Conservation (phyloP, 2,797 vertebrate species). For the Cirrhinus molitorella region DNA sequence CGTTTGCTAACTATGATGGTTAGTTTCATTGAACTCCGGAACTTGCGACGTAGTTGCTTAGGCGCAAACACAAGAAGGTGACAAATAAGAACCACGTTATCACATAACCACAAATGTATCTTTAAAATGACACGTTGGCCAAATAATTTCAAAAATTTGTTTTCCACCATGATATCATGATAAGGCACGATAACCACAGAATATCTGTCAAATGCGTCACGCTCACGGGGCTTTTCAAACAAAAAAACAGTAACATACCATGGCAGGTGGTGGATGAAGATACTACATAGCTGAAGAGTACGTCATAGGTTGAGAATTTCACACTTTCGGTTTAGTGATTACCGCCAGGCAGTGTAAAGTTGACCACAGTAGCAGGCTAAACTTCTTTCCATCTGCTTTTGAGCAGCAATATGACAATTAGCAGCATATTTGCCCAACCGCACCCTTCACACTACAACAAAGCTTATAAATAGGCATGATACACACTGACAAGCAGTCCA, state of each 20-base stretch:
- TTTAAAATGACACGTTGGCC: neutral
- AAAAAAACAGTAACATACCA: conserved; percentile 42
- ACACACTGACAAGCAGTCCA: neutral
- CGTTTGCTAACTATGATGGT: too few relatives aligned
- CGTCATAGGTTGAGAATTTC: conserved; percentile 66
- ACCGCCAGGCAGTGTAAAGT: conserved; percentile 49
- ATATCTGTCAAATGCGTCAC: conserved; percentile 52
- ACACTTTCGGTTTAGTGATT: conserved; percentile 46
- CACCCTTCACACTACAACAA: neutral
- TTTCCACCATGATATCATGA: neutral
- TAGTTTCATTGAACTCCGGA: too few relatives aligned
- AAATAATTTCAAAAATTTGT: conserved; percentile 30
- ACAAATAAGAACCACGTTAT: neutral
- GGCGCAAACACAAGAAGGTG: neutral
- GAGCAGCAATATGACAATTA: conserved; percentile 2
- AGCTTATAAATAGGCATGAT: neutral
- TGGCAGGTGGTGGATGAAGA: conserved; percentile 67
- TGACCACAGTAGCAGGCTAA: conserved; percentile 50
- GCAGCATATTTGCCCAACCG: neutral
- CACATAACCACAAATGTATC: neutral
- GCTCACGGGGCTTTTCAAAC: conserved; percentile 7
- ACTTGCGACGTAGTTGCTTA: too few relatives aligned
- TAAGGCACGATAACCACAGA: neutral
- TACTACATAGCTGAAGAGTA: conserved; percentile 66
- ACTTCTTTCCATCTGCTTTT: conserved; percentile 45